Evolutionary conservation across 2,888 invertebrate species (phyloP).

Genomic region (Lomographa bimaculata): DNA sequence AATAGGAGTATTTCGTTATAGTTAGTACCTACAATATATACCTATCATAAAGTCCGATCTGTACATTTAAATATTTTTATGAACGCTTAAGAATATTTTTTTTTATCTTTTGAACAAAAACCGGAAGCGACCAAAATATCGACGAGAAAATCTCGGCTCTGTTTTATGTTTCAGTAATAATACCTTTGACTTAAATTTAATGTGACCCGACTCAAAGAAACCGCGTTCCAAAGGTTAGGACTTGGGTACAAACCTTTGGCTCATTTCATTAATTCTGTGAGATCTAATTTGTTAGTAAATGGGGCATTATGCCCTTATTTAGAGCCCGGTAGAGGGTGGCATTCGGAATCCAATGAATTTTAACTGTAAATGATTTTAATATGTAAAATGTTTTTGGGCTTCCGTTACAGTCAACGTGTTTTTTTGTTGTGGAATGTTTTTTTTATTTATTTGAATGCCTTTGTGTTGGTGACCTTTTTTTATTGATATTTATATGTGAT

Average conservation of each 20-base stretch:
- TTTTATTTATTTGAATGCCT: constrained; percentile 16
- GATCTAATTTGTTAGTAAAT: constrained; percentile 81
- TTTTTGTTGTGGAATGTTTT: constrained; percentile 22
- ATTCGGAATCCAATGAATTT: constrained; percentile 74
- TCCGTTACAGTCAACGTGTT: constrained; percentile 44
- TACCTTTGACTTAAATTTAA: constrained; percentile 18
- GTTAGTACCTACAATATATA: no score
- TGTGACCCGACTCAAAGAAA: constrained; percentile 16
- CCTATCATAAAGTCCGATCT: no score
- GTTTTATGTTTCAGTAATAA: constrained; percentile 1
- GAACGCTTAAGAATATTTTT: no score
- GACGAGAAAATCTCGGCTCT: constrained; percentile 2
- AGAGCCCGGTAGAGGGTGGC: constrained; percentile 54
- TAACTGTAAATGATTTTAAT: constrained; percentile 71
- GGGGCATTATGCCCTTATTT: constrained; percentile 70
- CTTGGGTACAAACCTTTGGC: constrained; percentile 23
- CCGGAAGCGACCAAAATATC: constrained; percentile 16
- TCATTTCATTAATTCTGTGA: constrained; percentile 58
- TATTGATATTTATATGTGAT: constrained; percentile 9
- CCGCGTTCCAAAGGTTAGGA: constrained; percentile 11
- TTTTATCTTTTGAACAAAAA: neutral
- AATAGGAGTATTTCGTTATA: no score
- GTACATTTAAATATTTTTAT: neutral
- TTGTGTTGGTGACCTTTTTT: constrained; percentile 11
- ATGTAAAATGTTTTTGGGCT: constrained; percentile 59